Base-by-base conservation (phyloP, 1,140 invertebrate species). In the Piezodorus guildinii region DNA sequence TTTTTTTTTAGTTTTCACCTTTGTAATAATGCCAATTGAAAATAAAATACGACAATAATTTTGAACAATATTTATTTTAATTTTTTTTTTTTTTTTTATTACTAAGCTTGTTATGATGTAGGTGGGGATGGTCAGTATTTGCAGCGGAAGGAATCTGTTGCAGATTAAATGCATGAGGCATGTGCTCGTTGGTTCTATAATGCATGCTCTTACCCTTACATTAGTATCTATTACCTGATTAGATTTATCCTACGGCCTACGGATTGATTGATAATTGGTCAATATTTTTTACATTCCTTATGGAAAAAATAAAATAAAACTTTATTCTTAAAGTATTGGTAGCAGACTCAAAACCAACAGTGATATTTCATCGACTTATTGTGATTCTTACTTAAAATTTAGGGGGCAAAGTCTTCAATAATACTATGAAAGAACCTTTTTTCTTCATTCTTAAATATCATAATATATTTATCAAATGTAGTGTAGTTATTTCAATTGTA, bases 41-140 rank as follows among this genome's bases (percentile, higher is more conserved):
- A 19, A 49, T 49, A 6, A 49, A 49, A 49, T 19, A 19, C 46
- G 46, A 49, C 46, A 49, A 49, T 49, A 49, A 49, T 21, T 17
- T 49, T 19, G 34, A 39, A 39, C 34, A 49, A 49, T 21, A 49
- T 19, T 49, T 19, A 17, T 49, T 49, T 21, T 46, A 5, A 46
- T n/a, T 46, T n/a, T 19, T n/a, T 49, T 6, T 49, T 19, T 19
- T 5, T 49, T 49, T 49, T 49, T 9, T 49, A 49, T 49, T 49
- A 49, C 17, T 19, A 49, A 49, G 46, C n/a, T 49, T 49, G 46
- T 49, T 49, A 49, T 49, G n/a, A 49, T 49, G 46, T 49, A 49
- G 46, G 46, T 49, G 46, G 46, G n/a, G 46, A 49, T 49, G 46
- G 17, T 49, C n/a, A 49, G 46, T 21, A 49, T 49, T 17, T 49